Base-by-base conservation (phyloP, 1,140 invertebrate genomes). In the Aphidius ervi region DNA sequence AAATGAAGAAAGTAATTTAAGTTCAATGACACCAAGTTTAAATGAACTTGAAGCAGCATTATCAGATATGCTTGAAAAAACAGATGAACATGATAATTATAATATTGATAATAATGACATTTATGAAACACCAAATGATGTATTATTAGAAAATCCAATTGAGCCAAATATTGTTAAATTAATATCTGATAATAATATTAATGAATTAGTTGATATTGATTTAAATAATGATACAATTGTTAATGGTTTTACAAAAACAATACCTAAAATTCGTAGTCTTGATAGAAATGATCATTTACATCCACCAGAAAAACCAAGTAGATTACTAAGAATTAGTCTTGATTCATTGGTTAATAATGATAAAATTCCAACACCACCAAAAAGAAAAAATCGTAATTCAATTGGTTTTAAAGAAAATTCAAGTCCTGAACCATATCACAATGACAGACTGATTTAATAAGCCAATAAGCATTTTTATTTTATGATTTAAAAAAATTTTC, bases 11-110 rank as follows among this genome's bases (percentile, higher is more conserved):
- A 74, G 73, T 53, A 77, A 78, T 59, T 59, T 74, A 9, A 76
- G 73, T 54, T 79, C 76, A 54, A 79, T 76, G 75, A 79, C 78
- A 23, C 77, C 79, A 6, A 79, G 77, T 47, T 68, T 81, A 23
- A 77, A 68, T 37, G 79, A 81, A 60, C 49, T 81, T 42, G 78
- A 80, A 56, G 75, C 65, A 5, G 76, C 78, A 3, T 68, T 79
- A 31, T 76, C 74, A 10, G 75, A 79, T 54, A 78, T 81, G 72
- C 56, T 80, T 5, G 79, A 80, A 58, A 71, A 69, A 45, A 74
- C 76, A 37, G 76, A 77, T 42, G 66, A 67, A 16, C 46, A 45
- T 20, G 53, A 56, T n/a, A 16, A 16, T 16, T 16, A 16, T 16
- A 16, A 16, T 16, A 61, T 67, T 57, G 1, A 16, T 16, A 31